phyloP scores from a whole-genome alignment of 2,888 invertebrate species.

The Odontocolon sp. region DNA sequence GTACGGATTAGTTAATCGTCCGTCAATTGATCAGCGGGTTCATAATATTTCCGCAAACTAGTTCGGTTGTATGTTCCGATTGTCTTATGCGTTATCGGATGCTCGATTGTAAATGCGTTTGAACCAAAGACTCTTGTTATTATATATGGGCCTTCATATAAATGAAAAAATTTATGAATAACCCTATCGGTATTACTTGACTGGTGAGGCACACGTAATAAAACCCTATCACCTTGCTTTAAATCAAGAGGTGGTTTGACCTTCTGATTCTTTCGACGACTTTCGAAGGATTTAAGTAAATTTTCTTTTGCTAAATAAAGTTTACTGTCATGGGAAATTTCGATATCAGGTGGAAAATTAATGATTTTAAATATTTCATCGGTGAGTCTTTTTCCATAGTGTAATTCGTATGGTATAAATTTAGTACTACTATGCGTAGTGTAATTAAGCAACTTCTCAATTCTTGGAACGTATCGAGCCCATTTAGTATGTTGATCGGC shows the following conservation, averaged over 20 bases:
- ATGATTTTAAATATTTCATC: background rate
- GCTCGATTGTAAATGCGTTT: background rate
- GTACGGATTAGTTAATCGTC: background rate
- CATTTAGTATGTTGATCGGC: conserved; percentile 26
- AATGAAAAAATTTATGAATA: conserved; percentile 24
- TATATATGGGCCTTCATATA: conserved; percentile 9
- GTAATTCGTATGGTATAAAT: background rate
- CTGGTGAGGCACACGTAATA: conserved; percentile 31
- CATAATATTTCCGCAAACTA: conserved; percentile 1
- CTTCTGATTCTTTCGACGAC: background rate
- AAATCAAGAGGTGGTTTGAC: background rate
- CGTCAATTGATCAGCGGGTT: background rate
- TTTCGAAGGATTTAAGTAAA: background rate
- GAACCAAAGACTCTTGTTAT: background rate
- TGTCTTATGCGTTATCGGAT: background rate
- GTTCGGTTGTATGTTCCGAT: conserved; percentile 11
- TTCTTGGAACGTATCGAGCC: background rate
- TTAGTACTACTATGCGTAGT: background rate
- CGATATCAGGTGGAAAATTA: background rate
- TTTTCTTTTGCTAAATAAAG: background rate
- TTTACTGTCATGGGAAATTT: background rate
- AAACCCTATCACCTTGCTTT: conserved; percentile 16
- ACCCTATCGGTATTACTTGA: conserved; percentile 14
- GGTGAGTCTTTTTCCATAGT: background rate
- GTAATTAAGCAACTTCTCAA: background rate